Percentiles rank a stretch among this genome's conserved stretches.
These are phyloP conservation scores for Australoheros scitulus DNA, from an alignment of 2,113 vertebrate genomes.

Conservation along the genomic window DNA sequence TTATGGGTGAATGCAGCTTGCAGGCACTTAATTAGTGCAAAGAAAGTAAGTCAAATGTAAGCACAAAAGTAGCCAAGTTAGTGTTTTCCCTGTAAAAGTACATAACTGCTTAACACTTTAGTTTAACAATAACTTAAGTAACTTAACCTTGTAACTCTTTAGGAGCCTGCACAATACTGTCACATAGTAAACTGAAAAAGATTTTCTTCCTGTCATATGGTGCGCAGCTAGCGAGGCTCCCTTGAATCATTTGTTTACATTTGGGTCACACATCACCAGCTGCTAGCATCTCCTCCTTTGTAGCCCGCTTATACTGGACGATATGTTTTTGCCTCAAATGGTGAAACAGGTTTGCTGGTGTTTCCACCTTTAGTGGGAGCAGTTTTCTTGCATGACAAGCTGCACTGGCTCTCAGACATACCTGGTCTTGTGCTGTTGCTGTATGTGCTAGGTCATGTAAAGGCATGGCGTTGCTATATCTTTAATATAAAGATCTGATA, in stretches of 20 bases:
- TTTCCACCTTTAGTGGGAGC: background rate
- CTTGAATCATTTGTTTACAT: background rate
- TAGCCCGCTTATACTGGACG: background rate
- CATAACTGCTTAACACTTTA: fast-evolving
- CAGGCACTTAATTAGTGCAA: background rate
- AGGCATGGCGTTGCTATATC: too few relatives aligned
- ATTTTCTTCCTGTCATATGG: too few relatives aligned
- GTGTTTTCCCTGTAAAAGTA: background rate
- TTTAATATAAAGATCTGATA: too few relatives aligned
- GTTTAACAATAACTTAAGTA: background rate
- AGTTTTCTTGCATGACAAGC: too few relatives aligned
- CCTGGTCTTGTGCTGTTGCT: too few relatives aligned
- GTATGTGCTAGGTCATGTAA: too few relatives aligned
- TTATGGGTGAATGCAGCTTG: too few relatives aligned
- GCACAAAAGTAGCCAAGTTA: background rate
- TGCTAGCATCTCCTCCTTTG: background rate
- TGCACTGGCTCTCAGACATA: too few relatives aligned
- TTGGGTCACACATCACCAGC: background rate
- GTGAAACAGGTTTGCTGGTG: background rate
- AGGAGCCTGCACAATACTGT: background rate
- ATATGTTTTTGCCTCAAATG: background rate
- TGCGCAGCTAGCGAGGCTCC: too few relatives aligned
- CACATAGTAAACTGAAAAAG: background rate
- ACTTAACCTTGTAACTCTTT: background rate
- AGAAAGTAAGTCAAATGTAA: background rate